A percentile compares a stretch with the other conserved stretches of the same genome.
Evolutionary conservation across 2,888 invertebrate species (phyloP).

Genomic region (Volucella inflata): DNA sequence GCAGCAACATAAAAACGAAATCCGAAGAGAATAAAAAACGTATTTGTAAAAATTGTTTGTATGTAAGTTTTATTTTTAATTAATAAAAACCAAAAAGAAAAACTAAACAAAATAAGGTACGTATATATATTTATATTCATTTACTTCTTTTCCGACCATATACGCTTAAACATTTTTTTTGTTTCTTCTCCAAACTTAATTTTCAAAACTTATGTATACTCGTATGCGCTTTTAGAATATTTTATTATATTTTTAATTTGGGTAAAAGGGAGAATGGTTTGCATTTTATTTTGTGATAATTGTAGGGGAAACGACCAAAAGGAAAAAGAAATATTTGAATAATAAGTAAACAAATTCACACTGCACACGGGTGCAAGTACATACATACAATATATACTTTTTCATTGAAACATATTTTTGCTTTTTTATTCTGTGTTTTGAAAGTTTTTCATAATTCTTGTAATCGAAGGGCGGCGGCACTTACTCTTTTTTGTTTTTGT

Average conservation of each 20-base stretch:
- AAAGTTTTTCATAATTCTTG: constrained; percentile 50
- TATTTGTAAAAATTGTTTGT: constrained; percentile 46
- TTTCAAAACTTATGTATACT: constrained; percentile 33
- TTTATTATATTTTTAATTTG: constrained; percentile 19
- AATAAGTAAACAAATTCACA: constrained; percentile 11
- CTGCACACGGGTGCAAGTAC: constrained; percentile 31
- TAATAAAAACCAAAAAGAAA: constrained; percentile 65
- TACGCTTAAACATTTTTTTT: constrained; percentile 11
- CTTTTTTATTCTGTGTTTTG: constrained; percentile 34
- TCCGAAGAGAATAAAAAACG: neutral
- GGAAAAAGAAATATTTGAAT: constrained; percentile 11
- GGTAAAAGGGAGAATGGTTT: neutral
- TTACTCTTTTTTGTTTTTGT: constrained; percentile 56
- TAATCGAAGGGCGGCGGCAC: constrained; percentile 71
- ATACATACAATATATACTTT: neutral
- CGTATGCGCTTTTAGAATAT: constrained; percentile 33
- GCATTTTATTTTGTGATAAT: constrained; percentile 1
- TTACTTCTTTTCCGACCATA: constrained; percentile 33
- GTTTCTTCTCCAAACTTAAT: constrained; percentile 39
- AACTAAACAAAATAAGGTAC: constrained; percentile 73
- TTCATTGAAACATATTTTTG: neutral
- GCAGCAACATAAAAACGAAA: neutral
- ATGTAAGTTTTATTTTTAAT: constrained; percentile 69
- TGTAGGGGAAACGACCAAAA: neutral
- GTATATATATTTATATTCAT: constrained; percentile 64